Evolutionary conservation across 2,888 invertebrate genomes (phyloP).

Genomic region (Monopis laevigella): DNA sequence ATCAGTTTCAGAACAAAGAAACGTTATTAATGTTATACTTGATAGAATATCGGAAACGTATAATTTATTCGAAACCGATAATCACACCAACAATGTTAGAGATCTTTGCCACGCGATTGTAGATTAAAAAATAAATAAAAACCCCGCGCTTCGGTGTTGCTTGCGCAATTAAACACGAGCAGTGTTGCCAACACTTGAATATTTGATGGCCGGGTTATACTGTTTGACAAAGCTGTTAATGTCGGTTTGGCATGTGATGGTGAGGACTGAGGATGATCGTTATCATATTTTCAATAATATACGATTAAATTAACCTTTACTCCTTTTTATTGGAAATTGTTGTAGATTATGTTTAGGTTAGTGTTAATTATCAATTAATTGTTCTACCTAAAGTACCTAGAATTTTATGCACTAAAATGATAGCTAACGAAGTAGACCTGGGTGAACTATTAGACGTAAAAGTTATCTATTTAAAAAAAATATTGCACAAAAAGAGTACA

Average conservation of each 20-base stretch:
- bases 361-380: neutral
- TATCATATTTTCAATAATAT: constrained; percentile 33
- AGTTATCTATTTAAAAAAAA: too few species aligned
- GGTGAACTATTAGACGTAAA: too few species aligned
- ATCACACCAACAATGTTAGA: constrained; percentile 3
- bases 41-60: neutral
- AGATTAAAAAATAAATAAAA: neutral
- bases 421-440: too few species aligned
- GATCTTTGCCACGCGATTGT: constrained; percentile 6
- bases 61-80: constrained; percentile 3
- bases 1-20: neutral
- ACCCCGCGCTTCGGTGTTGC: constrained; percentile 34
- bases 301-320: constrained; percentile 28
- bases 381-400: neutral
- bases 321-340: neutral
- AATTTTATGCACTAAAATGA: too few species aligned
- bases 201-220: constrained; percentile 47
- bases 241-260: constrained; percentile 54
- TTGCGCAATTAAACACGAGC: constrained; percentile 43
- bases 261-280: neutral
- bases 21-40: neutral
- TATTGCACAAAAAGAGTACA: too few species aligned
- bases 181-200: constrained; percentile 45
- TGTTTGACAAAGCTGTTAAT: constrained; percentile 63
- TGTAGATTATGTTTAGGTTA: too few species aligned